phyloP scores from a whole-genome alignment of 2,888 invertebrate genomes.

The Drosophila bunnanda region DNA sequence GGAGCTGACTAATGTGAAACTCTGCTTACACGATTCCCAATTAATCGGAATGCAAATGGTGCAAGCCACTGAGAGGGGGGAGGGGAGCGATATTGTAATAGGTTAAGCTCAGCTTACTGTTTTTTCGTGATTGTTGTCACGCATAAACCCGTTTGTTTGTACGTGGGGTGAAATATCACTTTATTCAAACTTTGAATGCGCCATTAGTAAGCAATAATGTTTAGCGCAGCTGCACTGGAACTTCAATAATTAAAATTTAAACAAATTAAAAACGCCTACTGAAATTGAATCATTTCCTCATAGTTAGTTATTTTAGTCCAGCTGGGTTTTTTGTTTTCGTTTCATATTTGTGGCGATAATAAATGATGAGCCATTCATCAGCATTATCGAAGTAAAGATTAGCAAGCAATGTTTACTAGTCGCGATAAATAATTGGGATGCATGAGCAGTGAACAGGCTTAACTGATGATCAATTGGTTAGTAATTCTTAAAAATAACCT shows the following conservation, averaged over 20 bases:
- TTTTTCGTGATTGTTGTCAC: constrained; percentile 7
- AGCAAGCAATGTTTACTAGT: constrained; percentile 3
- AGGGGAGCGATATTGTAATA: not conserved
- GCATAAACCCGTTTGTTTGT: constrained; percentile 4
- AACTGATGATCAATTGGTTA: constrained; percentile 4
- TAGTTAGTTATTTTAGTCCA: not conserved
- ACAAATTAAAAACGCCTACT: not conserved
- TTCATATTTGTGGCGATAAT: constrained; percentile 4
- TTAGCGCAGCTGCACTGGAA: too few relatives aligned
- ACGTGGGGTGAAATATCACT: constrained; percentile 1
- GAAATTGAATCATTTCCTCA: not conserved
- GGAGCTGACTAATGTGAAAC: constrained; percentile 42
- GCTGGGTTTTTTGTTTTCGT: not conserved
- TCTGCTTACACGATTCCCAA: constrained; percentile 33
- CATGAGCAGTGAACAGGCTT: not conserved
- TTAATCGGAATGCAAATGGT: constrained; percentile 32
- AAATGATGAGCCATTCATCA: constrained; percentile 19
- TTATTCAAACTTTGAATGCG: not conserved
- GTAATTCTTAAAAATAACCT: not conserved
- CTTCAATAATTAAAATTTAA: not conserved
- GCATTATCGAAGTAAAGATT: constrained; percentile 17
- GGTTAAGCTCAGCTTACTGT: constrained; percentile 8
- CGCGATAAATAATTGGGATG: constrained; percentile 12
- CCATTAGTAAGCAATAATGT: not conserved
- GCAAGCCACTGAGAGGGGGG: not conserved